Conservation (phyloP, 1,140 invertebrate species). For the Triops longicaudatus region DNA sequence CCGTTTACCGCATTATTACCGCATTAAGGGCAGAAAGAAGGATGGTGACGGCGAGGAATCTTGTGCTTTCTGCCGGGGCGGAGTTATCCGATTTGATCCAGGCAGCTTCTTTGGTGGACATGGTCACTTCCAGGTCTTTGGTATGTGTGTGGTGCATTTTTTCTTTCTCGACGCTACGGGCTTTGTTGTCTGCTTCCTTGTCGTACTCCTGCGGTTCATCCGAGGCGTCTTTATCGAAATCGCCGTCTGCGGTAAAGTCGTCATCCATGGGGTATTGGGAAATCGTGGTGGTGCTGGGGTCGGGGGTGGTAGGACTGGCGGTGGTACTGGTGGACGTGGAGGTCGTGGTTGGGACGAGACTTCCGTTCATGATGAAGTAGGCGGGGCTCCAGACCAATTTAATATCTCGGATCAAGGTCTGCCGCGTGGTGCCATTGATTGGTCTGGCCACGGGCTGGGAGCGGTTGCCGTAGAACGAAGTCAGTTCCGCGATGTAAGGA, state of each 20-base stretch:
- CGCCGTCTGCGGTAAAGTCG: not conserved
- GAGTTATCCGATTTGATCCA: not conserved
- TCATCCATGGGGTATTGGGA: constrained; percentile 22
- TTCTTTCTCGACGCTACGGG: not conserved
- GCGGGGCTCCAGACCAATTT: constrained; percentile 56
- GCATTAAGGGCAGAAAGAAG: not conserved
- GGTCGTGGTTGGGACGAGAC: constrained; percentile 62
- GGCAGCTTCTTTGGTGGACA: not conserved
- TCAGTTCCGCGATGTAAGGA: constrained; percentile 59
- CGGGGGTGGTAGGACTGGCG: constrained; percentile 49
- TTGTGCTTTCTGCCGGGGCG: not conserved
- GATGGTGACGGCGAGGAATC: not conserved
- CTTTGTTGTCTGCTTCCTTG: not conserved
- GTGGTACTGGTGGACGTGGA: constrained; percentile 56
- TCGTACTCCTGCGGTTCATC: constrained; percentile 7
- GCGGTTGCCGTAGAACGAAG: constrained; percentile 54
- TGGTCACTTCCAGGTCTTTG: not conserved
- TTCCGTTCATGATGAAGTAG: constrained; percentile 63
- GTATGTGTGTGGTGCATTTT: not conserved
- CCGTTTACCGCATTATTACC: not conserved
- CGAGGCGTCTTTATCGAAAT: not conserved
- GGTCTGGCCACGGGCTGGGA: constrained; percentile 38
- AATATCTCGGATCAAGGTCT: constrained; percentile 56
- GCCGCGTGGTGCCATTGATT: constrained; percentile 50
- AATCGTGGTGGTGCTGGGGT: constrained; percentile 26